Conservation (phyloP, 2,113 vertebrate species). For the Cynopterus brachyotis region DNA sequence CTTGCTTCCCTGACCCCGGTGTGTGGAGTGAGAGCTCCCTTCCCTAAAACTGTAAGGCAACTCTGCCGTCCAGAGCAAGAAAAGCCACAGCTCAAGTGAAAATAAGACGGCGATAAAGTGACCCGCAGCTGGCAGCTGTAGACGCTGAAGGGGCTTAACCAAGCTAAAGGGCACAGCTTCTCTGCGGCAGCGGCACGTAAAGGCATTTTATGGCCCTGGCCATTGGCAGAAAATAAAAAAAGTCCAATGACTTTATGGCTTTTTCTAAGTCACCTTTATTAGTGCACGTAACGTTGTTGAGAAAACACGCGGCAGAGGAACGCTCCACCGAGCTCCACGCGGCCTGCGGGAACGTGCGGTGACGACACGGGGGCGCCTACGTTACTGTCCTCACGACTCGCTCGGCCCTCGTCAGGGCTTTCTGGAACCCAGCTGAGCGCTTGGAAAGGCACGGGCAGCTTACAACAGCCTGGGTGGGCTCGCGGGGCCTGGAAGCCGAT, state of each 20-base stretch:
- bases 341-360: conserved; percentile 62
- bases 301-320: conserved; percentile 67
- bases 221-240: conserved; percentile 52
- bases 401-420: conserved; percentile 44
- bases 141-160: conserved; percentile 56
- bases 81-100: conserved; percentile 53
- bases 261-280: conserved; percentile 78
- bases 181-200: background rate
- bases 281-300: conserved; percentile 75
- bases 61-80: background rate
- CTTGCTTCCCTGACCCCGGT: background rate
- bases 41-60: background rate
- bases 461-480: background rate
- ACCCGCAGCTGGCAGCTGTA: conserved; percentile 46
- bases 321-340: conserved; percentile 70
- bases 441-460: background rate
- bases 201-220: conserved; percentile 66
- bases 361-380: conserved; percentile 64
- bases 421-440: conserved; percentile 15
- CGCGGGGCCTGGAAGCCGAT: background rate
- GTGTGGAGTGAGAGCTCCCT: background rate
- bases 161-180: conserved; percentile 66
- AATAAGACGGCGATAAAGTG: conserved; percentile 61
- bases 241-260: conserved; percentile 67
- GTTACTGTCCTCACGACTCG: conserved; percentile 65